phyloP scores from a whole-genome alignment of 2,113 vertebrate genomes.

The Cyprinodon brontotheroides region DNA sequence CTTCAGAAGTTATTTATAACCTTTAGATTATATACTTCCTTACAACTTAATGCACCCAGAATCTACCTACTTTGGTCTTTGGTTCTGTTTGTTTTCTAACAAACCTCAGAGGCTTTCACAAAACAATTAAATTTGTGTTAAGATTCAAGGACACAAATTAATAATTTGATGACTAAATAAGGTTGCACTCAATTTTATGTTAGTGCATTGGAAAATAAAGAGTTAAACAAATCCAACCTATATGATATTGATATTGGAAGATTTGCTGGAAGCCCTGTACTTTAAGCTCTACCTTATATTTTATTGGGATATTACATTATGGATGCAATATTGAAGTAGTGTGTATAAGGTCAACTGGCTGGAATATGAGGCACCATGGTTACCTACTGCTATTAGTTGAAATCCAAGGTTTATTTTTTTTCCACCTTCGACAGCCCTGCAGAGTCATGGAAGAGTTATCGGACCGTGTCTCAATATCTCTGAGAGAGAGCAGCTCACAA shows the following conservation, averaged over 20 bases:
- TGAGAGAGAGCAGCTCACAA: constrained; percentile 15
- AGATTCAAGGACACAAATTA: no score
- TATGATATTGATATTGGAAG: background rate
- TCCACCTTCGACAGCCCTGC: background rate
- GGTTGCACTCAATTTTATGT: background rate
- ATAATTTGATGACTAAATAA: background rate
- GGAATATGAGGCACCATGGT: background rate
- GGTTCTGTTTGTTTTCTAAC: no score
- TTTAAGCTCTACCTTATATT: background rate
- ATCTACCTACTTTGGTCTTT: no score
- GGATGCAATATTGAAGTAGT: background rate
- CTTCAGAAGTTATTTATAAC: no score
- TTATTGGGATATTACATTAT: background rate
- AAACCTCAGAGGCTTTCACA: no score
- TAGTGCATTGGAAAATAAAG: background rate
- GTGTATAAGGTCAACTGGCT: background rate
- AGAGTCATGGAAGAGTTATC: constrained; percentile 21
- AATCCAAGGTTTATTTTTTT: background rate
- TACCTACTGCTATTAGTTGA: background rate
- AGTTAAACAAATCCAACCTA: background rate
- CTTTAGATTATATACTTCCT: no score
- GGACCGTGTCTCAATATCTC: constrained; percentile 42
- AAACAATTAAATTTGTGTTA: no score
- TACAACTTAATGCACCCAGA: no score
- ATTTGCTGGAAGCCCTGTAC: background rate